A percentile compares a stretch with the other conserved stretches of the same genome.
Conservation (phyloP, 2,113 vertebrate genomes). For the Chiloscyllium plagiosum region DNA sequence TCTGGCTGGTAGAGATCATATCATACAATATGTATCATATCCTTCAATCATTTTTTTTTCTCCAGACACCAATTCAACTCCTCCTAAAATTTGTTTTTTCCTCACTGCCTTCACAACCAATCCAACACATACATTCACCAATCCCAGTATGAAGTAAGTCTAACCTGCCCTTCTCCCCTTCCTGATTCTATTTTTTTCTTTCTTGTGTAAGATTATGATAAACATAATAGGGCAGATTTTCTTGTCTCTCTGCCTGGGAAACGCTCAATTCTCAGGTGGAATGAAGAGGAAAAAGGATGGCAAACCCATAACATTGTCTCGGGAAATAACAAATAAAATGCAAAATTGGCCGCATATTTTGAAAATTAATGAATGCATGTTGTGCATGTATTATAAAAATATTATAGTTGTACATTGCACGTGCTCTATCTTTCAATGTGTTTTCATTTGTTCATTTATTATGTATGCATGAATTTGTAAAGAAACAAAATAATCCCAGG, state of each 20-base stretch:
- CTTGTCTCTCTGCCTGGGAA: background rate
- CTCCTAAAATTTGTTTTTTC: background rate
- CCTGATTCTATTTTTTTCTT: background rate
- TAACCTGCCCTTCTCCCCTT: background rate
- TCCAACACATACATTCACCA: background rate
- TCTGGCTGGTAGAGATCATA: background rate
- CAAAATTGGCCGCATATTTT: background rate
- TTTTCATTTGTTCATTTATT: constrained; percentile 5
- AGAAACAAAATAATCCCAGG: background rate
- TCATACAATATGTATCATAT: background rate
- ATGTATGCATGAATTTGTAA: background rate
- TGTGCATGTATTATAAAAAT: background rate
- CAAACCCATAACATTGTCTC: background rate
- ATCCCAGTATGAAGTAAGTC: background rate
- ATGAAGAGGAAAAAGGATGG: background rate
- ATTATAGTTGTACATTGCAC: background rate
- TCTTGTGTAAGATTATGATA: background rate
- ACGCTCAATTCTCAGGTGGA: background rate
- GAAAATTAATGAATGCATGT: background rate
- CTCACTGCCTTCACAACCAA: background rate
- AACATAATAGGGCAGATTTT: background rate
- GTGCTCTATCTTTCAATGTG: background rate
- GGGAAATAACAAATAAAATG: background rate
- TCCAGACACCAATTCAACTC: background rate
- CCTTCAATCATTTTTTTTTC: background rate